Evolutionary conservation across 2,113 vertebrate genomes (phyloP).

Genomic region (Triplophysa siluroides): DNA sequence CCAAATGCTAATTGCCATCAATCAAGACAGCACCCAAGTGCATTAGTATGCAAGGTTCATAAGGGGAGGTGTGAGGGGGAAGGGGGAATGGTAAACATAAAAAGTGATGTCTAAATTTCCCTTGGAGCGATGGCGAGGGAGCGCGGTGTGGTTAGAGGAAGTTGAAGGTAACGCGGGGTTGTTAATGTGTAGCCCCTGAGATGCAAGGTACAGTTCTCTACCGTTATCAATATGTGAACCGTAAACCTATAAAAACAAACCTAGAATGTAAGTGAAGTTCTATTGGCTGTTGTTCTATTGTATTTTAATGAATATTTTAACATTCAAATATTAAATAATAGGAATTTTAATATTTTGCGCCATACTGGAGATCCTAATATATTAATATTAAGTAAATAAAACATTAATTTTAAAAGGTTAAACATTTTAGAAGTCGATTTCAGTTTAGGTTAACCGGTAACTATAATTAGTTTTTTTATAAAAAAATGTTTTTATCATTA

Average conservation of each 20-base stretch:
- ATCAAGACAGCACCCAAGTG: conserved; percentile 87
- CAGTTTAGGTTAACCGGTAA: too few species aligned
- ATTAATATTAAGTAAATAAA: too few species aligned
- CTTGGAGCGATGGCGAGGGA: conserved; percentile 68
- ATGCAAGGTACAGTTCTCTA: conserved; percentile 37
- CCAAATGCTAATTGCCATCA: conserved; percentile 94
- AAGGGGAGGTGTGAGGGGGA: conserved; percentile 48
- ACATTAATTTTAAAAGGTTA: too few species aligned
- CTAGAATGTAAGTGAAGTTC: conserved; percentile 16
- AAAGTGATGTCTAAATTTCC: conserved; percentile 81
- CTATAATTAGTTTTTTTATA: too few species aligned
- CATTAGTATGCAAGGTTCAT: conserved; percentile 79
- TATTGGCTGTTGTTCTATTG: not conserved
- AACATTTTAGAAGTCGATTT: too few species aligned
- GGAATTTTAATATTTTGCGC: too few species aligned
- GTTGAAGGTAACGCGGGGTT: conserved; percentile 44
- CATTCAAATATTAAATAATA: too few species aligned
- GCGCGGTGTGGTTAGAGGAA: conserved; percentile 25
- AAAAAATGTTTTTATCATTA: too few species aligned
- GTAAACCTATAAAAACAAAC: conserved; percentile 30
- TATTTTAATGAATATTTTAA: too few species aligned
- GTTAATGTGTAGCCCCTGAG: conserved; percentile 61
- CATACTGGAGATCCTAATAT: too few species aligned
- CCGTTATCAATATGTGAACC: conserved; percentile 40
- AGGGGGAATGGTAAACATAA: conserved; percentile 51